These are phyloP conservation scores for Erethizon dorsatum DNA, from an alignment of 2,797 vertebrate species.

Conservation along the genomic window DNA sequence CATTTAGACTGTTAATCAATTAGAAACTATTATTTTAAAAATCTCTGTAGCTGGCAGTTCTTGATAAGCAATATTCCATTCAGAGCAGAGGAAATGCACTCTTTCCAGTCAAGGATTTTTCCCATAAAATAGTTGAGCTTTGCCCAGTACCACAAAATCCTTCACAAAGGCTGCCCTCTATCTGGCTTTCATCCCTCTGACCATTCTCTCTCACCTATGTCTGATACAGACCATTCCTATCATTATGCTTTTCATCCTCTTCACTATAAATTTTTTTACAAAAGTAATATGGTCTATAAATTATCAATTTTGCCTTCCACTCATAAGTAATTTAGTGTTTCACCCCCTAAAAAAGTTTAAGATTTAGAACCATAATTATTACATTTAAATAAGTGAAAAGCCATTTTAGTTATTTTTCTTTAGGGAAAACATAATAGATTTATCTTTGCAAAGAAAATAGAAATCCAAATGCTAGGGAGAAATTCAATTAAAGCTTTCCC, in stretches of 20 bases:
- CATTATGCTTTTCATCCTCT: background rate
- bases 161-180: background rate
- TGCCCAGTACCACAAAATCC: background rate
- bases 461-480: background rate
- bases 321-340: background rate
- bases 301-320: background rate
- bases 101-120: background rate
- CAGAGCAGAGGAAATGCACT: background rate
- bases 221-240: background rate
- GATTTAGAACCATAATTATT: background rate
- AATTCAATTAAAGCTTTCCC: background rate
- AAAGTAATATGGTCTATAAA: background rate
- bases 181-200: background rate
- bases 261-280: background rate
- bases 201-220: background rate
- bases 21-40: background rate
- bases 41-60: background rate
- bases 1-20: background rate
- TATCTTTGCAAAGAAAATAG: constrained; percentile 11
- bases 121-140: background rate
- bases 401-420: background rate
- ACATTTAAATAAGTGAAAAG: background rate
- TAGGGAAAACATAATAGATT: background rate
- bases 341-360: background rate
- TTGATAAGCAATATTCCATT: background rate